phyloP scores from a whole-genome alignment of 2,113 vertebrate species.

The Otocyon megalotis region DNA sequence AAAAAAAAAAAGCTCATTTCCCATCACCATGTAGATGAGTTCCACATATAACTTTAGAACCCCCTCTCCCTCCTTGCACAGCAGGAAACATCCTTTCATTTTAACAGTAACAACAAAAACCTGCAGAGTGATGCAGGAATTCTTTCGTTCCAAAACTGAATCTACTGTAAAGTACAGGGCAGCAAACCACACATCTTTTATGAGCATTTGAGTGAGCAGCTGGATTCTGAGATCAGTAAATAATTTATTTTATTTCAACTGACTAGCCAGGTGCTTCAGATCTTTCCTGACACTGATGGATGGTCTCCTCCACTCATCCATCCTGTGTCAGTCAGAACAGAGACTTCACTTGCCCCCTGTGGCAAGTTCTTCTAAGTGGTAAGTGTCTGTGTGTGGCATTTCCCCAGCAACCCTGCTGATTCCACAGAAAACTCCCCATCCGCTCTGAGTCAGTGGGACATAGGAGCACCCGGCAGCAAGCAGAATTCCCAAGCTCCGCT shows the following conservation, averaged over 20 bases:
- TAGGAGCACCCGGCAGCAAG: neutral
- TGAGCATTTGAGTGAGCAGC: conserved; percentile 57
- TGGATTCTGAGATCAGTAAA: conserved; percentile 77
- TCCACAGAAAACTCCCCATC: neutral
- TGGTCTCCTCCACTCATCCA: conserved; percentile 24
- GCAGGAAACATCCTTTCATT: neutral
- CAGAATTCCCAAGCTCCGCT: neutral
- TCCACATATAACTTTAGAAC: neutral
- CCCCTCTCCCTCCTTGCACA: neutral
- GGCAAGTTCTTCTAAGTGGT: conserved; percentile 48
- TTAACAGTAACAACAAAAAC: neutral
- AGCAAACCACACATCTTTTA: neutral
- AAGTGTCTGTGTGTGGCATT: neutral
- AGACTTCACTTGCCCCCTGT: conserved; percentile 56
- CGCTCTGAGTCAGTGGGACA: rapidly evolving
- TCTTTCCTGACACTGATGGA: conserved; percentile 76
- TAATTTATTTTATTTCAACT: conserved; percentile 79
- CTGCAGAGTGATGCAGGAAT: neutral
- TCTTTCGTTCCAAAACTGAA: conserved; percentile 18
- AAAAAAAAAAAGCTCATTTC: neutral
- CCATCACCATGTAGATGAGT: neutral
- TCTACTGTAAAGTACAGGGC: neutral
- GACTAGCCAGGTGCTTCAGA: conserved; percentile 72
- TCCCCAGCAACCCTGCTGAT: conserved; percentile 35
- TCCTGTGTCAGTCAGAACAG: conserved; percentile 66